phyloP scores from a whole-genome alignment of 2,797 vertebrate genomes.

The Alectoris magna region DNA sequence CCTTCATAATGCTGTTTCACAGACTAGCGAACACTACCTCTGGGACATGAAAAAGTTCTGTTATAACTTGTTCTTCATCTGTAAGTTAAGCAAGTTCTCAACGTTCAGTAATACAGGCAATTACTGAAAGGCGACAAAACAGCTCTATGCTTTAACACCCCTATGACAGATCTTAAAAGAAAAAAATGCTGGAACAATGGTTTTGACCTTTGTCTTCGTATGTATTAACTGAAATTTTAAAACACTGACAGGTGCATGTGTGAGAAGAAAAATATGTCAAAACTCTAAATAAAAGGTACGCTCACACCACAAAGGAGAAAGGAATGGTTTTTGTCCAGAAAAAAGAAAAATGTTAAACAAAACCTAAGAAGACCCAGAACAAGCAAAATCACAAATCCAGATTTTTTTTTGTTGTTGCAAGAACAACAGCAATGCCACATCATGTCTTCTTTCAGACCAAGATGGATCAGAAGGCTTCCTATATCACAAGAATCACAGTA shows the following conservation, averaged over 20 bases:
- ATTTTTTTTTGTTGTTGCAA: no score
- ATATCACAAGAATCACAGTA: background rate
- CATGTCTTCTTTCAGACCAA: background rate
- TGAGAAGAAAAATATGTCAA: background rate
- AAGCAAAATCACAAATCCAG: background rate
- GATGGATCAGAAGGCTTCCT: background rate
- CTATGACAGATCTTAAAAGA: background rate
- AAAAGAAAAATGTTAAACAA: background rate
- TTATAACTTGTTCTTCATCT: background rate
- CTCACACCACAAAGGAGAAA: background rate
- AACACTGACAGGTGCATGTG: no score
- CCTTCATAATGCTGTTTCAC: background rate
- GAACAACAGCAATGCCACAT: background rate
- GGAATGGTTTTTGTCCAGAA: background rate
- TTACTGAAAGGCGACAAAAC: background rate
- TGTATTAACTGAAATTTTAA: background rate
- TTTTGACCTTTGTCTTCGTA: background rate
- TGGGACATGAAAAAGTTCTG: background rate
- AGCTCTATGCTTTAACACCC: background rate
- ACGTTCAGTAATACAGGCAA: background rate
- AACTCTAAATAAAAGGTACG: background rate
- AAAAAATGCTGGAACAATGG: background rate
- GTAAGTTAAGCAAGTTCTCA: background rate
- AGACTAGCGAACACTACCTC: background rate
- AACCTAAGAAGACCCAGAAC: background rate